phyloP scores from a whole-genome alignment of 2,888 invertebrate genomes.

The Harpalus rubripes region DNA sequence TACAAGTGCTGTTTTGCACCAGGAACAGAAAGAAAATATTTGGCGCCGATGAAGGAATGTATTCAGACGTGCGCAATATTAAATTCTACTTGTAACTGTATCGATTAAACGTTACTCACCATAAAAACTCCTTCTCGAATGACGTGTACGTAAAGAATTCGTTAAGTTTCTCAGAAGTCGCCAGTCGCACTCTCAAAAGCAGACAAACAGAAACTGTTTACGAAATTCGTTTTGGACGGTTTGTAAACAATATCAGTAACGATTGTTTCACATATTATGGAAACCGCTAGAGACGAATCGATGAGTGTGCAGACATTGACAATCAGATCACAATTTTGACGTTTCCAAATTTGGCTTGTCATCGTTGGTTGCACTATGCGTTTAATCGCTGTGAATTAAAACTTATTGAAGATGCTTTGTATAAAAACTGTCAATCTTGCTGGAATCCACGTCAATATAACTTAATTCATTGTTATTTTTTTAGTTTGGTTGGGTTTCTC shows the following conservation, averaged over 20 bases:
- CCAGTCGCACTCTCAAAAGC: constrained; percentile 42
- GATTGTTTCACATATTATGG: constrained; percentile 66
- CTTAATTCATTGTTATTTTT: constrained; percentile 30
- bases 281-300: constrained; percentile 61
- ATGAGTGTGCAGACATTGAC: constrained; percentile 34
- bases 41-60: constrained; percentile 9
- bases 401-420: constrained; percentile 5
- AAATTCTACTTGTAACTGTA: constrained; percentile 53
- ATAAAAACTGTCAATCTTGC: constrained; percentile 22
- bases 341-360: constrained; percentile 43
- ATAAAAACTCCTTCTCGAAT: constrained; percentile 47
- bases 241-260: constrained; percentile 60
- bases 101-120: constrained; percentile 59
- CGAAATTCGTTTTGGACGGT: constrained; percentile 35
- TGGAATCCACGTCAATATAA: constrained; percentile 36
- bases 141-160: constrained; percentile 61
- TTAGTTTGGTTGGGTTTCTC: constrained; percentile 24
- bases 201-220: constrained; percentile 64
- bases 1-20: not conserved
- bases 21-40: not conserved
- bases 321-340: constrained; percentile 35
- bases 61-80: constrained; percentile 49
- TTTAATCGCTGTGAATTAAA: constrained; percentile 24
- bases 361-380: constrained; percentile 22
- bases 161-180: constrained; percentile 49